A percentile compares a stretch with the other conserved stretches of the same genome.
Conservation (phyloP, 2,797 vertebrate genomes). For the Aquila chrysaetos region DNA sequence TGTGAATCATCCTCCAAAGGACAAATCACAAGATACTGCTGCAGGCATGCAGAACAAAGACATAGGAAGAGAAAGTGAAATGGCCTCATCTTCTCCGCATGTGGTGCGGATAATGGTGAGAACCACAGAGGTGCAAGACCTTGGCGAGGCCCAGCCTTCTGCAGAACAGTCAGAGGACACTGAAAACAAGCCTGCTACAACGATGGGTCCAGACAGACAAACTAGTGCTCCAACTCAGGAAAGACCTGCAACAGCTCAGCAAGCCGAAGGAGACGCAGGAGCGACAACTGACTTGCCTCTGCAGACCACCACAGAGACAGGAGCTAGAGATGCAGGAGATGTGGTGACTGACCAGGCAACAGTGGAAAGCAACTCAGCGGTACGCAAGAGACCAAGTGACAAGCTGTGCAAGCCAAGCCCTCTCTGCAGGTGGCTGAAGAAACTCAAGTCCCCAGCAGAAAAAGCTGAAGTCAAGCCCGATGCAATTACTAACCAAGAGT, state of each 20-base stretch:
- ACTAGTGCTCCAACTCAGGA: fast-evolving
- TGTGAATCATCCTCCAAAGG: fast-evolving
- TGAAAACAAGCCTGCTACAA: fast-evolving
- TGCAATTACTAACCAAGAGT: background rate
- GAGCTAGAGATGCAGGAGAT: background rate
- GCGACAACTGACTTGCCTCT: background rate
- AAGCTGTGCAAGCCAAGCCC: background rate
- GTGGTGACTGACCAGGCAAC: fast-evolving
- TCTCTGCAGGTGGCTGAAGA: conserved; percentile 47
- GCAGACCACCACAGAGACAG: fast-evolving
- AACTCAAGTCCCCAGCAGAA: background rate
- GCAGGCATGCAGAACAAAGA: background rate
- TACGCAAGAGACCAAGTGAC: fast-evolving
- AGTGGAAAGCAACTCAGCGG: fast-evolving
- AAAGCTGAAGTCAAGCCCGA: background rate
- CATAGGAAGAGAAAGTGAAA: fast-evolving
- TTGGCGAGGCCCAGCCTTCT: background rate
- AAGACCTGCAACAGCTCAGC: background rate
- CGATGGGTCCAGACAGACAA: fast-evolving
- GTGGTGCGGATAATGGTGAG: fast-evolving
- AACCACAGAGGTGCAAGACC: background rate
- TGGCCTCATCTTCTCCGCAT: fast-evolving
- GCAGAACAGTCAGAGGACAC: background rate
- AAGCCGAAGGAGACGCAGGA: fast-evolving
- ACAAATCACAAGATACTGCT: background rate